Percentiles rank a stretch among this genome's conserved stretches.
These are phyloP conservation scores for Antennarius maculatus DNA, from an alignment of 2,797 vertebrate species.

Conservation along the genomic window DNA sequence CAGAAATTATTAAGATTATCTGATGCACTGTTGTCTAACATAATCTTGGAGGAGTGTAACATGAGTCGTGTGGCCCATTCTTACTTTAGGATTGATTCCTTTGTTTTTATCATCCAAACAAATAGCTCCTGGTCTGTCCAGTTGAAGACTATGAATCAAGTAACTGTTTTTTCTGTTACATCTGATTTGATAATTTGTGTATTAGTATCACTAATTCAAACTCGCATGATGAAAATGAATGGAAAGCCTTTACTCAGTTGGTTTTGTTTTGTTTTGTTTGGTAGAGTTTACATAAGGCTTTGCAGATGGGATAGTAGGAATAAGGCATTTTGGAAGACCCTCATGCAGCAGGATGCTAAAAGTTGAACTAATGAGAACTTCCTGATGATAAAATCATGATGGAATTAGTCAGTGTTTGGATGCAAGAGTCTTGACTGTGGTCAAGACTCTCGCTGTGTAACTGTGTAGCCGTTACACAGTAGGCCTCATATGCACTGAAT, in stretches of 20 bases:
- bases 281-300: constrained; percentile 53
- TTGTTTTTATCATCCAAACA: constrained; percentile 21
- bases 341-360: constrained; percentile 10
- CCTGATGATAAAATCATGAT: constrained; percentile 25
- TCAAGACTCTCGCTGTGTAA: no score
- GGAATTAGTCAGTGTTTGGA: constrained; percentile 19
- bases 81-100: constrained; percentile 14
- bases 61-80: constrained; percentile 29
- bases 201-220: constrained; percentile 22
- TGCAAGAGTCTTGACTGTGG: constrained; percentile 1
- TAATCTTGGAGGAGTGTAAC: constrained; percentile 45
- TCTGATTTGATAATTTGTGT: constrained; percentile 21
- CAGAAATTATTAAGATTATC: constrained; percentile 6
- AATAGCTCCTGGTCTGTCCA: constrained; percentile 7
- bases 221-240: constrained; percentile 16
- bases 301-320: constrained; percentile 45
- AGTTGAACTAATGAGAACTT: constrained; percentile 9
- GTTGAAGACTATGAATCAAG: constrained; percentile 5
- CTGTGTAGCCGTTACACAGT: no score
- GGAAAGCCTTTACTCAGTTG: constrained; percentile 35
- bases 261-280: constrained; percentile 38
- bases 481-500: neutral
- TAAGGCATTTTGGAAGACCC: constrained; percentile 31
- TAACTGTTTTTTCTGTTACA: neutral
- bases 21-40: constrained; percentile 26